Base-by-base conservation (phyloP, 2,888 invertebrate species). In the Xanthia icteritia region DNA sequence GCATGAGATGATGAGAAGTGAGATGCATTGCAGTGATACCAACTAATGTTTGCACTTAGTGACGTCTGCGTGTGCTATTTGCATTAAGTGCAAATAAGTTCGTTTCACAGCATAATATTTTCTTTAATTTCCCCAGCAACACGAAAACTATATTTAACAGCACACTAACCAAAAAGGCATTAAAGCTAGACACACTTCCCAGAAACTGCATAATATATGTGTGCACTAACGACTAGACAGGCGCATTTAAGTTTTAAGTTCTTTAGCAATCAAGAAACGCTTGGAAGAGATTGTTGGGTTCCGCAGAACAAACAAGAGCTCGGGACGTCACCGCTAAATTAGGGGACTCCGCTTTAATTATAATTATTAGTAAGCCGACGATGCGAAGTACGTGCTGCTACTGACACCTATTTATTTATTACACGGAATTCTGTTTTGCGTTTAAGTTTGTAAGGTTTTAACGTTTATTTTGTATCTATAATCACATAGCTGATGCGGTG, bases 171-270 rank as follows among this genome's bases (percentile, higher is more conserved):
- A n/a, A 75, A 73, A 83, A 78, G 60, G 63, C 84, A 84, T 83
- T 83, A 83, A 74, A 77, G 64, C 63, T 68, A 72, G 79, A 78
- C 68, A 68, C 58, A 76, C 74, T 85, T 68, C 20, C 58, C 36
- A 72, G 73, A 77, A 84, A 71, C 84, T 87, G 86, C 84, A 88
- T 88, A 88, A 88, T 89, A 82, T 86, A 86, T 84, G 83, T 80
- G 66, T 74, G 76, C 76, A 68, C 80, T 85, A 84, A 84, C 78
- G 80, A 85, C 76, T 75, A 83, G 79, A 86, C 85, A 84, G 81
- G 74, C 86, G 86, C 83, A 88, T 90, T 92, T 85, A 90, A 91
- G 89, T 90, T 91, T 92, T 85, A 91, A 92, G 89, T 87, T 89
- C 86, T 90, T 91, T 76, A 83, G 88, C 88, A 88, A 90, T 89